Evolutionary conservation across 2,797 vertebrate species (phyloP), one percentile per base, ranked within the genome.

Genomic region (Rhabdophis nuchalis): DNA sequence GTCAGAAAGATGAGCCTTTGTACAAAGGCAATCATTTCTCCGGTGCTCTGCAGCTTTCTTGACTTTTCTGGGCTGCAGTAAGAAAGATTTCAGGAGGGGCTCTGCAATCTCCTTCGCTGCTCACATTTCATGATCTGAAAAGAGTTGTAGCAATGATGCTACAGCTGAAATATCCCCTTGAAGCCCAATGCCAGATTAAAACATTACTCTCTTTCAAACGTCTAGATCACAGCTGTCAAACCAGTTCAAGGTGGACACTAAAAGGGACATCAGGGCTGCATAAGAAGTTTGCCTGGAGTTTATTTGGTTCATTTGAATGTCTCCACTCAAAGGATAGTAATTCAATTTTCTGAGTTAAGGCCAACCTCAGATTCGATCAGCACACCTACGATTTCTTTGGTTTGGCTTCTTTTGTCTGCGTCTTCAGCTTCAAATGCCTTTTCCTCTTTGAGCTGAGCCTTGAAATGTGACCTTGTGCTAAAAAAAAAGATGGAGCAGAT

Each of bases 391-490:
- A 1, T 52, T 90, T 86, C n/a, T 94, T 94, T 85, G 18, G 13
- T 72, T 89, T n/a, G 25, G 53, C 29, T 46, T 90, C n/a, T 88
- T 86, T 92, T 82, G 58, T 92, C 89, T 88, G 29, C 36, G 88
- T 94, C 58, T 91, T 89, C 94, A 60, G 91, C 87, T 87, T 36
- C 32, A 60, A 68, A 88, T 52, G 25, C 23, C 57, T 88, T 87
- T 50, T 20, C 52, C 7, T 64, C 88, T 94, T 77, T 91, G 91
- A 82, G 0, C 41, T 85, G 68, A 85, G 93, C 85, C 32, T 89
- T 91, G 53, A 92, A 32, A 57, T 68, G 23, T 90, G 89, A 56
- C 85, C 68, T 92, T 93, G 86, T 88, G 93, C 72, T 85, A 93
- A 93, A 90, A 85, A 85, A 46, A 50, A 86, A 27, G 46, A 86